A percentile compares a stretch with the other conserved stretches of the same genome.
phyloP scores from a whole-genome alignment of 2,888 invertebrate genomes.

The Lithophane semibrunnea region DNA sequence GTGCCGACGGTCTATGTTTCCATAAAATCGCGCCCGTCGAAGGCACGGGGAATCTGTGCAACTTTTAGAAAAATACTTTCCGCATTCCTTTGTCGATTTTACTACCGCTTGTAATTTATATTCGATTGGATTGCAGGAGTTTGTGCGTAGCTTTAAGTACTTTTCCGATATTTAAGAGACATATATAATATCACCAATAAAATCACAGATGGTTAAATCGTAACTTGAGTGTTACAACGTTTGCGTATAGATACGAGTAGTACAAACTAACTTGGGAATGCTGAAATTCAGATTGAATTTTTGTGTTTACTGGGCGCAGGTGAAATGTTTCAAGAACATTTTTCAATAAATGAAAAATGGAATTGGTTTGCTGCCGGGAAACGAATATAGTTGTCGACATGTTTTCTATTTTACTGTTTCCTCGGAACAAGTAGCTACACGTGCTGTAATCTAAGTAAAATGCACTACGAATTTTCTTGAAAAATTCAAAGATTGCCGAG shows the following conservation, averaged over 20 bases:
- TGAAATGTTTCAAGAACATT: constrained; percentile 80
- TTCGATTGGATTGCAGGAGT: constrained; percentile 19
- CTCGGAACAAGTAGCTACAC: constrained; percentile 16
- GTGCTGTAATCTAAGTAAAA: constrained; percentile 36
- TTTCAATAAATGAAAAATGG: constrained; percentile 83
- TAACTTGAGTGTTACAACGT: constrained; percentile 33
- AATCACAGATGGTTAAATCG: constrained; percentile 43
- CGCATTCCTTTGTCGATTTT: constrained; percentile 42
- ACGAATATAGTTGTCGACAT: constrained; percentile 60
- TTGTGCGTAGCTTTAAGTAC: background rate
- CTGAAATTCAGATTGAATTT: constrained; percentile 80
- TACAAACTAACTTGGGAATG: constrained; percentile 69
- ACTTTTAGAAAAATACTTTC: constrained; percentile 42
- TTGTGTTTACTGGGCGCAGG: constrained; percentile 81
- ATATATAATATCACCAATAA: constrained; percentile 38
- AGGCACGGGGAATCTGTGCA: constrained; percentile 51
- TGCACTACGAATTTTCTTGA: constrained; percentile 22
- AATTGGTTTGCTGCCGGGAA: constrained; percentile 77
- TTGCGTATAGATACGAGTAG: constrained; percentile 17
- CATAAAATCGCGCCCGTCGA: constrained; percentile 70
- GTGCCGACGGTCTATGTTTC: constrained; percentile 71
- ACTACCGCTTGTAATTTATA: constrained; percentile 35
- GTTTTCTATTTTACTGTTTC: constrained; percentile 56
- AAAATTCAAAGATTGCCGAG: constrained; percentile 33
- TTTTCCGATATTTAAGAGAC: constrained; percentile 31